Evolutionary conservation across 2,888 invertebrate species (phyloP).

Genomic region (Lepidocyrtinus sp.): DNA sequence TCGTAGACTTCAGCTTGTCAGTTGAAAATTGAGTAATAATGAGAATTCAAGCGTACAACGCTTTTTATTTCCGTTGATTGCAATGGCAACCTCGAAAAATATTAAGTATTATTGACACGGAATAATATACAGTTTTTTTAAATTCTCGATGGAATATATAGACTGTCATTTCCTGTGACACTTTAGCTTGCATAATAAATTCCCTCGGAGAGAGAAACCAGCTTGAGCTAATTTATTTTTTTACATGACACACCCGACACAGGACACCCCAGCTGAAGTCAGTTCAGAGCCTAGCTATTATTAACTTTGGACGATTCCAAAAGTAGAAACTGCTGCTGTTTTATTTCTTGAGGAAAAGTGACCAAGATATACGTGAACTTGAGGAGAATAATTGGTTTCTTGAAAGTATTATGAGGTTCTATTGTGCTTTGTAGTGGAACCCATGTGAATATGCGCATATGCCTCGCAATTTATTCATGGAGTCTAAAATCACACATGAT

Average conservation of each 20-base stretch:
- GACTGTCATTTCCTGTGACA: constrained; percentile 8
- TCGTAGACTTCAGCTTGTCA: not conserved
- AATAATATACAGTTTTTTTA: too few species aligned
- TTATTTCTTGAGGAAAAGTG: not conserved
- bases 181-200: not conserved
- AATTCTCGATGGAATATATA: too few species aligned
- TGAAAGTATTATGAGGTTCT: not conserved
- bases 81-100: too few species aligned
- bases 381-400: too few species aligned
- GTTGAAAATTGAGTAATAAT: too few species aligned
- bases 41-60: too few species aligned
- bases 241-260: not conserved
- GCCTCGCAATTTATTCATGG: not conserved
- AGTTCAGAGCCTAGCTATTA: not conserved
- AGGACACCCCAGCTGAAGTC: not conserved
- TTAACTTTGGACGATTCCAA: not conserved
- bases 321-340: too few species aligned
- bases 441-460: not conserved
- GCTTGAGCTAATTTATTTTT: constrained; percentile 17
- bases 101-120: too few species aligned
- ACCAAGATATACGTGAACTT: too few species aligned
- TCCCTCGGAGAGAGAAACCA: not conserved
- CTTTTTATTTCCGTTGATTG: too few species aligned
- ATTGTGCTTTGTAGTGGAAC: not conserved
- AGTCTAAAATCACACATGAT: not conserved